Percentiles rank a stretch among this genome's conserved stretches.
Conservation (phyloP, 35 echinoderm and acorn worm species). For the Ptychodera flava region DNA sequence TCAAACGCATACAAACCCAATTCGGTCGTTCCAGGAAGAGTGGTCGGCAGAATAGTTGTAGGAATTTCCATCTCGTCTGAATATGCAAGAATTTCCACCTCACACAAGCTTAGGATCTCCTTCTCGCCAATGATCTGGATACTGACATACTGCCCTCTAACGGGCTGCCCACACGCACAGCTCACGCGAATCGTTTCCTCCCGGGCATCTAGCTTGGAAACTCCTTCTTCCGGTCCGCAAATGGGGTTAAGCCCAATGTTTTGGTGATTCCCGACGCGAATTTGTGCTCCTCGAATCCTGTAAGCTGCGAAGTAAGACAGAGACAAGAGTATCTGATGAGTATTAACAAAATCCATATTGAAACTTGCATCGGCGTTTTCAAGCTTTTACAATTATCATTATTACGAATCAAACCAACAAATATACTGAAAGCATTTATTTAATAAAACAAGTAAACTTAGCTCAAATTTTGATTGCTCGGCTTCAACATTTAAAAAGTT, state of each 20-base stretch:
- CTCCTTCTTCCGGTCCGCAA: background rate
- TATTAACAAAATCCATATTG: too few species aligned
- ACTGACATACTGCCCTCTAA: constrained; percentile 38
- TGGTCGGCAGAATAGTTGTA: background rate
- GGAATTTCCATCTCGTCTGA: constrained; percentile 18
- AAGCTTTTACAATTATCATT: too few species aligned
- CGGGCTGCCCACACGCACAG: background rate
- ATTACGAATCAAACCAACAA: too few species aligned
- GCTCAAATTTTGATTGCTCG: too few species aligned
- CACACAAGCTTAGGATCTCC: constrained; percentile 33
- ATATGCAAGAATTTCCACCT: constrained; percentile 33
- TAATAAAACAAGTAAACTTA: too few species aligned
- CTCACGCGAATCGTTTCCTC: background rate
- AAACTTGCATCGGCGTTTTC: too few species aligned
- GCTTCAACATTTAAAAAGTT: too few species aligned
- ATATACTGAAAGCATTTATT: too few species aligned
- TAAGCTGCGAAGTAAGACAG: background rate
- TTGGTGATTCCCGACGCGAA: background rate
- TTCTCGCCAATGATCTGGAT: constrained; percentile 32
- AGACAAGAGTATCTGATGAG: too few species aligned
- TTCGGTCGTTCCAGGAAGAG: background rate
- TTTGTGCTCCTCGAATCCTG: background rate
- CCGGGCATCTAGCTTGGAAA: background rate
- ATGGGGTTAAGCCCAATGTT: background rate
- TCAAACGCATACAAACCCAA: background rate